phyloP scores from a whole-genome alignment of 2,888 invertebrate species.

The Tachina fera region DNA sequence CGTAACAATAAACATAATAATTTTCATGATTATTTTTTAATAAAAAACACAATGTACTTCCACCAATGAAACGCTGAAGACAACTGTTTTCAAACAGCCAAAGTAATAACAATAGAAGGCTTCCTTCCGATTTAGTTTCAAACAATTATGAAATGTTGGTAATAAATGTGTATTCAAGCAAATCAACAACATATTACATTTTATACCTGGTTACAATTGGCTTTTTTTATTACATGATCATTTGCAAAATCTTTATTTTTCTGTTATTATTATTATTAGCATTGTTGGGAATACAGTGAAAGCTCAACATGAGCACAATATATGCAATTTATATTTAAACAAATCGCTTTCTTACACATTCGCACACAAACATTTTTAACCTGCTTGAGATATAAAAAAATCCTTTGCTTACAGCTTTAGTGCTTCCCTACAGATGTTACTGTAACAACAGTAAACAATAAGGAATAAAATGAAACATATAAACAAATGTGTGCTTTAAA shows the following conservation, averaged over 20 bases:
- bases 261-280: neutral
- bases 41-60: conserved; percentile 32
- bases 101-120: conserved; percentile 31
- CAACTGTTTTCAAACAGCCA: conserved; percentile 35
- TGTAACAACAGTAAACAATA: neutral
- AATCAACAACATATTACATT: conserved; percentile 1
- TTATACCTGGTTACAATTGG: neutral
- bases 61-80: conserved; percentile 30
- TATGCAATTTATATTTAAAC: too few species aligned
- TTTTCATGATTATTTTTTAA: conserved; percentile 34
- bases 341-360: too few species aligned
- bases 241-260: conserved; percentile 9
- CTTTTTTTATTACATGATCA: conserved; percentile 5
- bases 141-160: conserved; percentile 51
- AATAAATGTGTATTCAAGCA: conserved; percentile 38
- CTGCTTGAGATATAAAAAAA: too few species aligned
- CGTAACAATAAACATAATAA: conserved; percentile 10
- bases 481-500: neutral
- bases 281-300: neutral
- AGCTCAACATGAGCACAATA: neutral
- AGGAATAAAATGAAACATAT: too few species aligned
- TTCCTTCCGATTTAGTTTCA: conserved; percentile 13
- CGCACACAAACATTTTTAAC: too few species aligned
- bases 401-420: too few species aligned
- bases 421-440: neutral